Percentiles rank a stretch among this genome's conserved stretches.
These are phyloP conservation scores for Ursus arctos DNA, from an alignment of 2,113 vertebrate species.

Conservation along the genomic window DNA sequence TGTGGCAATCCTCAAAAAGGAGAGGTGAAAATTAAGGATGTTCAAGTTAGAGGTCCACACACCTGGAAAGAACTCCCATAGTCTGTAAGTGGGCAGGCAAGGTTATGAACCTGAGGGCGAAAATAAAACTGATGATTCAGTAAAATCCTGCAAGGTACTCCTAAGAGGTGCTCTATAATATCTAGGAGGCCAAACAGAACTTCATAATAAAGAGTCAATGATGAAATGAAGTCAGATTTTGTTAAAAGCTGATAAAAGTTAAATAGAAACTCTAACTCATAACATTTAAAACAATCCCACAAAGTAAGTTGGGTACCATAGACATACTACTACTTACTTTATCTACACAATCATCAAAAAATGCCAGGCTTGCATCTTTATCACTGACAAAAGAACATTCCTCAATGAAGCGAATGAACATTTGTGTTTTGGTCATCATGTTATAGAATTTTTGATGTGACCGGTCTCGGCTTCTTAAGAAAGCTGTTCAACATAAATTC, in stretches of 20 bases:
- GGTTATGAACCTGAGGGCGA: neutral
- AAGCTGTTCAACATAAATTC: slow-evolving; percentile 88
- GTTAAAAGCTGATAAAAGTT: slow-evolving; percentile 38
- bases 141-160: slow-evolving; percentile 19
- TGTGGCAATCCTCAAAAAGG: neutral
- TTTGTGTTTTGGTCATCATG: slow-evolving; percentile 98
- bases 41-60: neutral
- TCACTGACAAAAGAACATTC: slow-evolving; percentile 99
- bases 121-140: slow-evolving; percentile 47
- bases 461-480: slow-evolving; percentile 97
- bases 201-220: slow-evolving; percentile 29
- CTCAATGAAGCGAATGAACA: slow-evolving; percentile 99
- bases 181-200: slow-evolving; percentile 22
- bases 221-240: slow-evolving; percentile 60
- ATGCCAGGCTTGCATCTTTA: slow-evolving; percentile 97
- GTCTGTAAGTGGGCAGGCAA: neutral
- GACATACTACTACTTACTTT: slow-evolving; percentile 91
- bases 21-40: slow-evolving; percentile 30
- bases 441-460: slow-evolving; percentile 99
- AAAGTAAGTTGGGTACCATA: slow-evolving; percentile 10
- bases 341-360: slow-evolving; percentile 99
- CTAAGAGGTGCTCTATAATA: neutral
- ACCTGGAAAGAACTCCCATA: slow-evolving; percentile 8
- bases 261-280: slow-evolving; percentile 60
- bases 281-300: slow-evolving; percentile 58